Evolutionary conservation across 2,888 invertebrate genomes (phyloP), one percentile per base, ranked within the genome.

Genomic region (Stegophylla sp.): DNA sequence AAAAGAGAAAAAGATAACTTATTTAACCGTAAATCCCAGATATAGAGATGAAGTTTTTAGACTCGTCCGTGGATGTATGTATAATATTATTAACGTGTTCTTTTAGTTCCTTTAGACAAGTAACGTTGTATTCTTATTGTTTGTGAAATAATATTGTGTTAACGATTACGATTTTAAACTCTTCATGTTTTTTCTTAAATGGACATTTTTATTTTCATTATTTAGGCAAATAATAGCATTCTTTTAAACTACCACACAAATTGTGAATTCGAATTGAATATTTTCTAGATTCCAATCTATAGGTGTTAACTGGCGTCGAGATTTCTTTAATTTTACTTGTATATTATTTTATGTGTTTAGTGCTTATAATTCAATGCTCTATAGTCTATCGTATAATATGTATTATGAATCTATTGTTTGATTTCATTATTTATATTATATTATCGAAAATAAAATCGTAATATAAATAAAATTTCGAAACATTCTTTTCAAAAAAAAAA

Each of bases 21-120:
- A 67, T 77, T 77, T 77, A 77, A 69, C 56, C 59, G 59, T 69
- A 59, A 77, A 59, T 34, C 67, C 45, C 59, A 2, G 77, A 77
- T 67, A 77, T 48, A 64, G 28, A n/a, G 26, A 43, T 51, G 9
- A 66, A 77, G 67, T 48, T 59, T 45, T 43, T n/a, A 10, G 67
- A 67, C 41, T 67, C 9, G 45, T 26, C 43, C 56, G 45, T 45
- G 61, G 48, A 28, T 28, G 74, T 74, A 63, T 48, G 48, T 48
- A 61, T 74, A 48, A 28, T 20, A 28, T 13, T 61, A 73, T 73
- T 56, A 73, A 56, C 20, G 59, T 48, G 20, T 13, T 20, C 34
- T 7, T 34, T 34, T n/a, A n/a, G n/a, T 26, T 48, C 26, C 26
- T 26, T 17, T 13, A n/a, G 45, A 13, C 43, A 5, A 74, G 61